Evolutionary conservation across 2,797 vertebrate species (phyloP).

Genomic region (Neoniphon sammara): DNA sequence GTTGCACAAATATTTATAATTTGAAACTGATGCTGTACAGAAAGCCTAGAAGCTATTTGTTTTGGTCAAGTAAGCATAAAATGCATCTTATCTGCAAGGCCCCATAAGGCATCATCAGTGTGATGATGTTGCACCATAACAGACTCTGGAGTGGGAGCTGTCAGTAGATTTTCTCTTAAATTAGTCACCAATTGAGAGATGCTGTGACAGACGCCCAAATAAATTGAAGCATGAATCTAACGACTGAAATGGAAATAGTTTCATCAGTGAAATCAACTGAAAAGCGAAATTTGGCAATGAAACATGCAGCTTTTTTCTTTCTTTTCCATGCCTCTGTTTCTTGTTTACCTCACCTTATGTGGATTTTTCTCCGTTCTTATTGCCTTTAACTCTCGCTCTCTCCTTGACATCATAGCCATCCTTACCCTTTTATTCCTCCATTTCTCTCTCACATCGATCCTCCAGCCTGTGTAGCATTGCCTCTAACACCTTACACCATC

Average conservation of each 20-base stretch:
- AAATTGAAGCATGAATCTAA: background rate
- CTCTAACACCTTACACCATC: background rate
- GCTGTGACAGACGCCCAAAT: background rate
- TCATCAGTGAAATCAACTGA: background rate
- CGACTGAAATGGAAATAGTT: background rate
- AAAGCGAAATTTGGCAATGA: background rate
- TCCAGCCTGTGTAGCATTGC: background rate
- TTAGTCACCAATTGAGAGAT: background rate
- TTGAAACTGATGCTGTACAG: background rate
- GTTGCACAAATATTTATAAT: background rate
- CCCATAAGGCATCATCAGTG: slow-evolving; percentile 1
- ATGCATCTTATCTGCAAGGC: background rate
- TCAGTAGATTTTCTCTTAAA: background rate
- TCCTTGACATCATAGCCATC: background rate
- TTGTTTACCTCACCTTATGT: background rate
- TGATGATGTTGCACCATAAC: background rate
- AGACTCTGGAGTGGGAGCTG: background rate
- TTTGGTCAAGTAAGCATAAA: background rate
- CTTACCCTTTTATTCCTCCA: background rate
- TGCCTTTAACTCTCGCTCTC: background rate
- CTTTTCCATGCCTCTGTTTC: background rate
- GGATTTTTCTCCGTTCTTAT: background rate
- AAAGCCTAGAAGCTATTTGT: background rate
- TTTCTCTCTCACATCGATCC: background rate
- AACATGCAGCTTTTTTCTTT: background rate